Percentiles rank a stretch among this genome's conserved stretches.
Conservation (phyloP, 2,113 vertebrate species). For the Etia nguti region DNA sequence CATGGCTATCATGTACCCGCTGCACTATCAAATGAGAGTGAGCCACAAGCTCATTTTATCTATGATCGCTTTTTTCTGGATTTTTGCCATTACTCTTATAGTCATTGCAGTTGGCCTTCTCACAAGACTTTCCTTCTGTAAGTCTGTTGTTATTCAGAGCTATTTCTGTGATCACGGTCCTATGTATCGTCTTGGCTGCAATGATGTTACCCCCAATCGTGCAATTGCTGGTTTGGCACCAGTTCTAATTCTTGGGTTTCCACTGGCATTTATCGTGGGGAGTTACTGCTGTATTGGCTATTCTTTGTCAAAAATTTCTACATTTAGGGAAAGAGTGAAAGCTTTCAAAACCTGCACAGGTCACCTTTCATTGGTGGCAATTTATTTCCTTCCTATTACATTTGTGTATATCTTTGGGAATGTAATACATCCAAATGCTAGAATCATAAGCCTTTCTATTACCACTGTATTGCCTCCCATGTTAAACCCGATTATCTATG, state of each 20-base stretch:
- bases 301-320: neutral
- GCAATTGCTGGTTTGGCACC: fast-evolving
- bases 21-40: neutral
- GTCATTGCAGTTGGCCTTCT: neutral
- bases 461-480: too few species aligned
- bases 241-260: neutral
- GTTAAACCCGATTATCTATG: too few species aligned
- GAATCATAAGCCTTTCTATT: too few species aligned
- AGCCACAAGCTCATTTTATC: neutral
- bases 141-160: neutral
- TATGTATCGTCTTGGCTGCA: neutral
- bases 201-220: fast-evolving
- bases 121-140: neutral
- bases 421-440: too few species aligned
- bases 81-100: fast-evolving
- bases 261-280: fast-evolving
- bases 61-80: neutral
- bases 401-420: conserved; percentile 21
- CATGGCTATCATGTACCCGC: neutral
- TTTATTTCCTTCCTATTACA: conserved; percentile 42
- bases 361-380: conserved; percentile 40
- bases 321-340: neutral
- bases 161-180: neutral
- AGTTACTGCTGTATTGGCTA: neutral
- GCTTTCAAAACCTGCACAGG: conserved; percentile 41